Percentiles rank a stretch among this genome's conserved stretches.
Conservation (phyloP, 2,113 vertebrate genomes). For the Butorides virescens region DNA sequence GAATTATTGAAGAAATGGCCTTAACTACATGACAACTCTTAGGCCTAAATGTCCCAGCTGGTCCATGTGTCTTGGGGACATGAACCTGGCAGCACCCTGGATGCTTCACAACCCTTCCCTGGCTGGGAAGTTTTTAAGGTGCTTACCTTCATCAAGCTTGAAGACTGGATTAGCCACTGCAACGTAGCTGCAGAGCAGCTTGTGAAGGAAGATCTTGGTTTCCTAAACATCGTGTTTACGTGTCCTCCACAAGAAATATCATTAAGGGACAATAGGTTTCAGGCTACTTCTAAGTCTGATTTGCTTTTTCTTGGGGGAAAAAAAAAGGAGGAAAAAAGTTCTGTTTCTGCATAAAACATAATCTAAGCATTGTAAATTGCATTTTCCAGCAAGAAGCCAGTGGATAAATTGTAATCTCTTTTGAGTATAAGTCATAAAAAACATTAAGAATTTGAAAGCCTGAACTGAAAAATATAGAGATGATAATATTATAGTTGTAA, state of each 20-base stretch:
- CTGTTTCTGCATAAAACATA: neutral
- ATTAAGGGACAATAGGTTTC: neutral
- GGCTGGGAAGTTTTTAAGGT: neutral
- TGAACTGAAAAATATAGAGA: neutral
- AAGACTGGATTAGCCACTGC: neutral
- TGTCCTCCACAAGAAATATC: neutral
- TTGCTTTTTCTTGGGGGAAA: neutral
- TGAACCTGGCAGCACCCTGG: neutral
- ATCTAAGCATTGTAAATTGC: neutral
- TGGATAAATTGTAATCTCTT: neutral
- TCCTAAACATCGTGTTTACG: neutral
- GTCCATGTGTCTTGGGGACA: rapidly evolving
- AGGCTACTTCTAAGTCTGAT: neutral
- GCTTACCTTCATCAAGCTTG: neutral
- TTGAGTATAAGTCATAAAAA: neutral
- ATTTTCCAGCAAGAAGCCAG: neutral
- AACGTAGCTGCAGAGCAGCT: neutral
- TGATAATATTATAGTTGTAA: neutral
- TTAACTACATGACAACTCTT: neutral
- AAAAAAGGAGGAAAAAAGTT: neutral
- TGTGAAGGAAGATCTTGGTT: neutral
- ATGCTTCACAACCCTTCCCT: neutral
- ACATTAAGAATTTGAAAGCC: neutral
- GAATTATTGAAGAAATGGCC: neutral
- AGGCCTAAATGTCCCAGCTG: neutral